Evolutionary conservation across 2,797 vertebrate species (phyloP).

Genomic region (Megalops cyprinoides): DNA sequence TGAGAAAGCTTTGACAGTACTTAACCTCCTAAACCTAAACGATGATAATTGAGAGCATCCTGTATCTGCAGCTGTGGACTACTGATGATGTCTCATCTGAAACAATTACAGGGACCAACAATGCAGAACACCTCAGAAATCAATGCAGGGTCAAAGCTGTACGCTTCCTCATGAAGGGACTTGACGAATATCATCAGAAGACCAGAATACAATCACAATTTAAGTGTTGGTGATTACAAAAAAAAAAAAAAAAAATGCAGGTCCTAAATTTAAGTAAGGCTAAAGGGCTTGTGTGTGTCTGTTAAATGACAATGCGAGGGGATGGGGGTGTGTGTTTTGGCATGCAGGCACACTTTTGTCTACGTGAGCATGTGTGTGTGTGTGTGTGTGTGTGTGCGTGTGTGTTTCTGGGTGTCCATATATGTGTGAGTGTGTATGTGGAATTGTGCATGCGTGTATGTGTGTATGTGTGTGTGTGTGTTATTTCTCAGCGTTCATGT

Average conservation of each 20-base stretch:
- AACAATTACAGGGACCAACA: neutral
- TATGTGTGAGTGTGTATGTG: neutral
- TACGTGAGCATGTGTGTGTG: too few species aligned
- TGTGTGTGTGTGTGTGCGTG: neutral
- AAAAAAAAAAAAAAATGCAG: too few species aligned
- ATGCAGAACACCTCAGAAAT: neutral
- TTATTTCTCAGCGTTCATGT: neutral
- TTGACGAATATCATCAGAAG: neutral
- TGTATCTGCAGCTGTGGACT: neutral
- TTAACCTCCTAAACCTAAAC: too few species aligned
- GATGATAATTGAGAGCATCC: neutral
- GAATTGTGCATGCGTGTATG: neutral
- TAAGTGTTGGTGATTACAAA: too few species aligned
- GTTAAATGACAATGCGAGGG: too few species aligned
- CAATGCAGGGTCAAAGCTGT: neutral
- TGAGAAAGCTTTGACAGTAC: neutral
- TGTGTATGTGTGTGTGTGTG: neutral
- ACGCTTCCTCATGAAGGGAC: neutral
- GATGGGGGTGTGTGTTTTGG: too few species aligned
- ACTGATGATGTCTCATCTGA: neutral
- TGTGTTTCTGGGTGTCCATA: neutral
- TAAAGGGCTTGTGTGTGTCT: too few species aligned
- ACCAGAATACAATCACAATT: too few species aligned
- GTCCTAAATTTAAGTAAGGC: too few species aligned
- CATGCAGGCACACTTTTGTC: too few species aligned